Percentiles rank a stretch among this genome's conserved stretches.
phyloP scores from a whole-genome alignment of 2,113 vertebrate genomes.

The Cyprinodon variegatus region DNA sequence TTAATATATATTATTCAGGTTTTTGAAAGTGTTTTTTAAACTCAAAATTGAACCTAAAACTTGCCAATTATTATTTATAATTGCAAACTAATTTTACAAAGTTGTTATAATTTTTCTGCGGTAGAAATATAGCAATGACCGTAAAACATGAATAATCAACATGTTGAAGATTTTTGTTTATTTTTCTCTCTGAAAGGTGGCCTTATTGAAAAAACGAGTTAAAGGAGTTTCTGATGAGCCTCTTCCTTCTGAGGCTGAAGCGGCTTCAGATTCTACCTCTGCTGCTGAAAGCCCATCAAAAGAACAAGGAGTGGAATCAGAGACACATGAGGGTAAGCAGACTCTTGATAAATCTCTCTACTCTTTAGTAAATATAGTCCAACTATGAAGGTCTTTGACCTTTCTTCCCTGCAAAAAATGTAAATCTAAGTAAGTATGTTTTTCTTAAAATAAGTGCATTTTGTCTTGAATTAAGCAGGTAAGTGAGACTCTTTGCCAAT shows the following conservation, averaged over 20 bases:
- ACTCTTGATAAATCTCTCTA: background rate
- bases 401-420: no score
- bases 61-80: no score
- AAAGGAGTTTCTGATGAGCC: conserved; percentile 72
- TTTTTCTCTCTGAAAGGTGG: conserved; percentile 80
- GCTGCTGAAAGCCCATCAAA: conserved; percentile 68
- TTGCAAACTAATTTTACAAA: background rate
- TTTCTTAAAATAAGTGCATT: no score
- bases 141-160: no score
- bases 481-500: no score
- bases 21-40: background rate
- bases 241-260: conserved; percentile 67
- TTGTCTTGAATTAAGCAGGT: no score
- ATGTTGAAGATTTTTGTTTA: background rate
- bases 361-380: background rate
- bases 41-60: background rate
- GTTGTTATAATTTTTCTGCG: background rate
- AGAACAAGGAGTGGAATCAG: conserved; percentile 63
- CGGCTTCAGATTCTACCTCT: conserved; percentile 48
- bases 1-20: no score
- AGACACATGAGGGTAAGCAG: conserved; percentile 60
- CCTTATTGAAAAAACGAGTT: conserved; percentile 87
- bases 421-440: no score
- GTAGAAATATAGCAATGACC: no score
- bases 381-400: background rate